Evolutionary conservation across 2,888 invertebrate genomes (phyloP).

Genomic region (Synergus umbraculus): DNA sequence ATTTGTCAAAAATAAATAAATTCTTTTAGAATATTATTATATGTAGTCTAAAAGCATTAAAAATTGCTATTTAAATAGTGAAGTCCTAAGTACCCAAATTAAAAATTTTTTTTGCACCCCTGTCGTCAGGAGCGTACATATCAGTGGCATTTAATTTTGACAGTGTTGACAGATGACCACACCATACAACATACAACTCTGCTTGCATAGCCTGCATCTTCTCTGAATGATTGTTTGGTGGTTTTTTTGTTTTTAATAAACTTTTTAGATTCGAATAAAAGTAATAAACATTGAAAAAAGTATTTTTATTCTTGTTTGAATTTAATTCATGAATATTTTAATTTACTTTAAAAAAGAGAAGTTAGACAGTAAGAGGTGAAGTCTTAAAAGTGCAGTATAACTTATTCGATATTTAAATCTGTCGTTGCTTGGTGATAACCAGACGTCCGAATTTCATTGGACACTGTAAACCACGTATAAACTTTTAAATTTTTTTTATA

Average conservation of each 20-base stretch:
- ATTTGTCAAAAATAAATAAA: too few relatives aligned
- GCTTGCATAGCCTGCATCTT: background rate
- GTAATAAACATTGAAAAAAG: background rate
- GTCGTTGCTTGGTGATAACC: background rate
- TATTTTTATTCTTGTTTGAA: background rate
- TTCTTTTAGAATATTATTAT: too few relatives aligned
- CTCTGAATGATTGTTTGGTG: background rate
- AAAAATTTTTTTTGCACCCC: too few relatives aligned
- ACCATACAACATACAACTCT: too few relatives aligned
- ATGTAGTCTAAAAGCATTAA: too few relatives aligned
- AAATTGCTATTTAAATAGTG: too few relatives aligned
- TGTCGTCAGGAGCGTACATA: too few relatives aligned
- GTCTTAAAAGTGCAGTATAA: background rate
- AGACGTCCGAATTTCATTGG: slow-evolving; percentile 27
- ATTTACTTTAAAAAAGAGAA: background rate
- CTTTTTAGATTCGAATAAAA: background rate
- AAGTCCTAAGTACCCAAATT: too few relatives aligned
- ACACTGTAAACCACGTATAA: background rate
- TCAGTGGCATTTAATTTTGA: too few relatives aligned
- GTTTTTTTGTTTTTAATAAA: background rate
- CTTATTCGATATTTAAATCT: background rate
- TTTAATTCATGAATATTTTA: background rate
- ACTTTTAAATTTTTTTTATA: background rate
- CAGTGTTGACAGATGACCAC: too few relatives aligned
- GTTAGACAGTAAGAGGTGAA: background rate